Evolutionary conservation across 2,888 invertebrate species (phyloP).

Genomic region (Hyppa rectilinea): DNA sequence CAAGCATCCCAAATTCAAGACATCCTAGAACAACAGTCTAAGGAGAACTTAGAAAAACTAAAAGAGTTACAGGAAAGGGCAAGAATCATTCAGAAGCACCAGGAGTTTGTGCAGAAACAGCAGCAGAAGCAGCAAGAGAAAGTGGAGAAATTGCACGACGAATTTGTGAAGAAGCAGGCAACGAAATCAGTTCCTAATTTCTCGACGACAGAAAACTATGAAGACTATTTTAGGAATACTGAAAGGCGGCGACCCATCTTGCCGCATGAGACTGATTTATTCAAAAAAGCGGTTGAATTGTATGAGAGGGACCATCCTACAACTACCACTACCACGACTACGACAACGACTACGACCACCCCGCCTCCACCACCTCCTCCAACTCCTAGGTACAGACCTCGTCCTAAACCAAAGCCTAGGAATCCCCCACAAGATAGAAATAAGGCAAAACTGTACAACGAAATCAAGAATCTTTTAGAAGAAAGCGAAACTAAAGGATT

Average conservation of each 20-base stretch:
- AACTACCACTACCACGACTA: constrained; percentile 92
- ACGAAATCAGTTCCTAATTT: constrained; percentile 90
- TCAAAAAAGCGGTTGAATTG: constrained; percentile 92
- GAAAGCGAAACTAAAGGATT: constrained; percentile 91
- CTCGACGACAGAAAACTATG: constrained; percentile 88
- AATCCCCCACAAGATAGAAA: constrained; percentile 88
- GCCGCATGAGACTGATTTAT: constrained; percentile 92
- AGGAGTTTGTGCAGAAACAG: constrained; percentile 94
- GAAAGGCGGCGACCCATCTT: constrained; percentile 89
- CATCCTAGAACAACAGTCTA: constrained; percentile 91
- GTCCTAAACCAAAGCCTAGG: constrained; percentile 81
- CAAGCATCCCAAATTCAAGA: constrained; percentile 90
- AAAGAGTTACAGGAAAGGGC: constrained; percentile 94
- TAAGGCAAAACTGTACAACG: constrained; percentile 91
- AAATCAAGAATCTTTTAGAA: constrained; percentile 89
- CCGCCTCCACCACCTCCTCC: constrained; percentile 75
- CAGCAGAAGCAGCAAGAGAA: constrained; percentile 95
- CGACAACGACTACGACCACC: constrained; percentile 91
- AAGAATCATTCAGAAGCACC: constrained; percentile 93
- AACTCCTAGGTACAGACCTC: constrained; percentile 80
- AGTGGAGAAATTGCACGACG: constrained; percentile 93
- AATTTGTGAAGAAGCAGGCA: constrained; percentile 93
- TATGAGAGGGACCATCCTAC: constrained; percentile 93
- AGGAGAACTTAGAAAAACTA: constrained; percentile 91
- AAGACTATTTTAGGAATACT: constrained; percentile 82